phyloP scores from a whole-genome alignment of 2,888 invertebrate species.

The Dicycla oo region DNA sequence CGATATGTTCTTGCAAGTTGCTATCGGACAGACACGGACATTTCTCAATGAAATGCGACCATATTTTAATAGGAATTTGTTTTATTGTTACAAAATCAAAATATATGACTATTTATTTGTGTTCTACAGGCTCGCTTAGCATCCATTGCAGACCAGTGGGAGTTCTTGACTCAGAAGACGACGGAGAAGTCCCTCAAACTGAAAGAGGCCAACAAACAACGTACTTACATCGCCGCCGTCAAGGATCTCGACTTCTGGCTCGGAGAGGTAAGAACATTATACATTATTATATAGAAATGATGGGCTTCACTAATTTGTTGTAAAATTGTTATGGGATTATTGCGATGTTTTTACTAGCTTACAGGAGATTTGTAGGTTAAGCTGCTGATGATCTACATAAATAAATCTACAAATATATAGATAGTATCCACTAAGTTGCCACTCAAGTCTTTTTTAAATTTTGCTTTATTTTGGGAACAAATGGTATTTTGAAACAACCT shows the following conservation, averaged over 20 bases:
- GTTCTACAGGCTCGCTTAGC: slow-evolving; percentile 92
- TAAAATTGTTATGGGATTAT: background rate
- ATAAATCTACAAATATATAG: too few species aligned
- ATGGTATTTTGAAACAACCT: background rate
- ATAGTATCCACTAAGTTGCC: background rate
- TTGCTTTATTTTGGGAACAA: background rate
- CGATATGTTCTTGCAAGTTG: too few species aligned
- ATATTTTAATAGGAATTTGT: too few species aligned
- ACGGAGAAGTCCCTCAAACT: slow-evolving; percentile 99
- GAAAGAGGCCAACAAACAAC: slow-evolving; percentile 99
- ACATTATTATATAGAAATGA: too few species aligned
- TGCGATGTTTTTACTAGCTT: background rate
- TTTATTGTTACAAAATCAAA: too few species aligned
- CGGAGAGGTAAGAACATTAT: slow-evolving; percentile 92
- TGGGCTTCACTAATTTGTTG: background rate
- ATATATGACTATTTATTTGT: background rate
- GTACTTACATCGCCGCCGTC: slow-evolving; percentile 99
- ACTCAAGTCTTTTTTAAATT: background rate
- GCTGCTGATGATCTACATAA: too few species aligned
- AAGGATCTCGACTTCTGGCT: slow-evolving; percentile 99
- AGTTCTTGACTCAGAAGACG: slow-evolving; percentile 99
- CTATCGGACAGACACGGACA: too few species aligned
- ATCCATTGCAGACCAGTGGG: slow-evolving; percentile 99
- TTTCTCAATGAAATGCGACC: too few species aligned
- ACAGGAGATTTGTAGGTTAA: too few species aligned